A percentile compares a stretch with the other conserved stretches of the same genome.
Evolutionary conservation across 2,113 vertebrate genomes (phyloP).

Genomic region (Heliornis fulica): DNA sequence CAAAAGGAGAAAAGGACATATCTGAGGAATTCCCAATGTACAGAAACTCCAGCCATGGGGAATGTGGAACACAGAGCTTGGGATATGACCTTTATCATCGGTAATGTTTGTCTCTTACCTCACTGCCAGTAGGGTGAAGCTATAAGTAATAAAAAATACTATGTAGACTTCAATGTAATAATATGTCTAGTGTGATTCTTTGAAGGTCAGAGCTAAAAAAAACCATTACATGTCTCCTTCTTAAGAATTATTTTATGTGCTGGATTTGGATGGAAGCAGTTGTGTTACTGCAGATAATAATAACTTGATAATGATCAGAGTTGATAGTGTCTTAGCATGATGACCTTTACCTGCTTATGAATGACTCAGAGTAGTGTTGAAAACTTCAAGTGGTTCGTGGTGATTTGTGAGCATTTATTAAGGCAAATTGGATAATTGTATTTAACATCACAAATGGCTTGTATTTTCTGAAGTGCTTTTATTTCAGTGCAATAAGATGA

Average conservation of each 20-base stretch:
- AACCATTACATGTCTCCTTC: neutral
- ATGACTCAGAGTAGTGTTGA: constrained; percentile 15
- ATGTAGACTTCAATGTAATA: neutral
- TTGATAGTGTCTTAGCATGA: constrained; percentile 4
- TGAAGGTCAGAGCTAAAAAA: constrained; percentile 19
- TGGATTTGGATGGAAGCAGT: neutral
- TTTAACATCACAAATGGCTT: constrained; percentile 49
- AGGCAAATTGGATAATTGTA: constrained; percentile 38
- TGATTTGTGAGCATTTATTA: constrained; percentile 49
- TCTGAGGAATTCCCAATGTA: neutral
- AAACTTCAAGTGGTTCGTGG: constrained; percentile 17
- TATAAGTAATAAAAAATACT: neutral
- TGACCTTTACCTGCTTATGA: constrained; percentile 55
- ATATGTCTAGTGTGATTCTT: neutral
- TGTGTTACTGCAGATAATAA: constrained; percentile 20
- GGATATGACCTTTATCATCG: neutral
- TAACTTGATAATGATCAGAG: constrained; percentile 19
- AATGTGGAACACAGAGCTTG: neutral
- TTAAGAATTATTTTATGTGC: neutral
- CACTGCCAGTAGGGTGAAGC: neutral
- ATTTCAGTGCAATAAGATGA: constrained; percentile 31
- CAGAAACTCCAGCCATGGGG: neutral
- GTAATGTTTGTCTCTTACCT: neutral
- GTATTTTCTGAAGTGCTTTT: constrained; percentile 49
- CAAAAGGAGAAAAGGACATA: neutral